Base-by-base conservation (phyloP, 2,797 vertebrate species). In the Gadopsis bispinosus region DNA sequence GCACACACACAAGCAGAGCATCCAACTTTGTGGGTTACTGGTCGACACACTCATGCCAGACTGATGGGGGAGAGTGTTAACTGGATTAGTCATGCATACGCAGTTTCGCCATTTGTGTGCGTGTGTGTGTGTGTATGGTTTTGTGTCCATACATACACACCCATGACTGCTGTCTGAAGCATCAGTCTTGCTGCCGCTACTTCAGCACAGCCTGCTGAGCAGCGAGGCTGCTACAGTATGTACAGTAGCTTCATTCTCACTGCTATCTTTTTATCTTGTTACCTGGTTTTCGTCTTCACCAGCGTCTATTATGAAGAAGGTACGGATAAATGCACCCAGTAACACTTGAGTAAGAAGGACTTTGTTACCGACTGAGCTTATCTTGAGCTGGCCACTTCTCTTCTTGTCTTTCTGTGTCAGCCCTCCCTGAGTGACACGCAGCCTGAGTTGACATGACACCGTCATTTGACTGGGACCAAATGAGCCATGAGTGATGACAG, bases 381-480 rank as follows among this genome's bases (percentile, higher is more conserved):
- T 74, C 31, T 79, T 33, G 43, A 66, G 54, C 76, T 67, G 53
- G 29, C 70, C 3, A 1, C n/a, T n/a, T 73, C 63, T 59, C 61
- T 51, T 65, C 54, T 35, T 2, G 0, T 70, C 73, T 77, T 73
- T 83, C 75, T 79, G 66, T 74, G 83, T 86, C 80, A 79, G 61
- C 79, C 37, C 68, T 26, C 39, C 55, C 65, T 82, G 91, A 92
- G 80, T 88, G 92, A 88, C 90, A 75, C 68, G 58, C 56, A 78
- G 80, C 59, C 87, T 85, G 89, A 92, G 68, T 69, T 76, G 86
- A 90, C 89, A 84, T 86, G 88, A 87, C 92, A 86, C 68, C 8
- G 47, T 92, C 88, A 90, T 91, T 87, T 89, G 76, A 91, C 83
- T 87, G 81, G 56, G 83, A 86, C 82, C 82, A 93, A 93, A 94